These are phyloP conservation scores for Choloepus didactylus DNA, from an alignment of 2,797 vertebrate species.

Conservation along the genomic window DNA sequence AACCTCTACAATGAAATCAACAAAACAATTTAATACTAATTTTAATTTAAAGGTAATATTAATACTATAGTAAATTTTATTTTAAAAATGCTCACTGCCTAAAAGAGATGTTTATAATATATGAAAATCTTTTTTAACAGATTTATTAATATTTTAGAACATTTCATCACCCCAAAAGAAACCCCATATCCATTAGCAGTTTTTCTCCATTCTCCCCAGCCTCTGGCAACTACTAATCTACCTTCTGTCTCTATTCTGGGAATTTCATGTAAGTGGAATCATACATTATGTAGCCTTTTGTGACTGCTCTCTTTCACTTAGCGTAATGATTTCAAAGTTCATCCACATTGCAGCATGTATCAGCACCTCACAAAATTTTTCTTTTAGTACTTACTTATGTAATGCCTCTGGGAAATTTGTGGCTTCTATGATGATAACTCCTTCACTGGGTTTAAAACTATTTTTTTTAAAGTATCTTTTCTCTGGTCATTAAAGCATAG, in stretches of 20 bases:
- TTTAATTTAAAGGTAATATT: not conserved
- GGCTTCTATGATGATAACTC: constrained; percentile 97
- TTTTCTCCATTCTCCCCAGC: not conserved
- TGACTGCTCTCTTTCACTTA: not conserved
- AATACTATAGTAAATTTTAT: not conserved
- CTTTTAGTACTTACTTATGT: constrained; percentile 94
- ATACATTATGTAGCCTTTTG: not conserved
- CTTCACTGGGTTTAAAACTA: constrained; percentile 99
- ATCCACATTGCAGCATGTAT: not conserved
- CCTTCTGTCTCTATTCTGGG: not conserved
- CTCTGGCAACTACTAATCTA: not conserved
- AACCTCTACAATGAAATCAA: constrained; percentile 86
- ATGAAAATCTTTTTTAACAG: not conserved
- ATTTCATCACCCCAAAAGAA: constrained; percentile 35
- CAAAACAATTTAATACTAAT: not conserved
- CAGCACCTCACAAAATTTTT: constrained; percentile 18
- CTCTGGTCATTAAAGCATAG: constrained; percentile 15
- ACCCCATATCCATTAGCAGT: not conserved
- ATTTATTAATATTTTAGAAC: constrained; percentile 45
- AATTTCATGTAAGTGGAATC: not conserved
- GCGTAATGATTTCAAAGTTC: not conserved
- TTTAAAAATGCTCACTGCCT: not conserved
- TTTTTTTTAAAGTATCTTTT: constrained; percentile 42
- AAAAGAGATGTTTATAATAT: not conserved
- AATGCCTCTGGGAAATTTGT: constrained; percentile 98